phyloP scores from a whole-genome alignment of 2,797 vertebrate genomes.

The Paratrypauchen microcephalus region DNA sequence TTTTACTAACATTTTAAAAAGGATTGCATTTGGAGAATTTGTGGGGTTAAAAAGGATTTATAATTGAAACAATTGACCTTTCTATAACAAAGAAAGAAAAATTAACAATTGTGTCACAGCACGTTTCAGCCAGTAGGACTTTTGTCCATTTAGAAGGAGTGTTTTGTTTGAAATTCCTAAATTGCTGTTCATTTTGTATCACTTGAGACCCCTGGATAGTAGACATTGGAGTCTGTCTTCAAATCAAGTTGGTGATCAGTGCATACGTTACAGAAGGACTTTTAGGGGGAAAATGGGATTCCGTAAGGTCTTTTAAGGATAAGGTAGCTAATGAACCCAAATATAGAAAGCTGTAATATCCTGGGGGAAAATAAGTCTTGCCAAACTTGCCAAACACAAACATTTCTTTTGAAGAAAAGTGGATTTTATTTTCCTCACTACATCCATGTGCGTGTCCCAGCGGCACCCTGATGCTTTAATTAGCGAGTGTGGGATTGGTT shows the following conservation, averaged over 20 bases:
- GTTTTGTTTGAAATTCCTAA: neutral
- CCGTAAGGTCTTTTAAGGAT: slow-evolving; percentile 1
- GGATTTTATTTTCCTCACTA: slow-evolving; percentile 12
- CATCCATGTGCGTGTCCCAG: slow-evolving; percentile 36
- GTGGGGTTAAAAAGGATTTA: neutral
- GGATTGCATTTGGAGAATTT: neutral
- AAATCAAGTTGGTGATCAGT: neutral
- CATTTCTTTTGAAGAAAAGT: slow-evolving; percentile 25
- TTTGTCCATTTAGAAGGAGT: neutral
- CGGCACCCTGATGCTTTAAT: slow-evolving; percentile 58
- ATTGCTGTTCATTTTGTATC: neutral
- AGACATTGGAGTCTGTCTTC: neutral
- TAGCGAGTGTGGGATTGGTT: slow-evolving; percentile 62
- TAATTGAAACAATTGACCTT: neutral
- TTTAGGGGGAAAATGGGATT: neutral
- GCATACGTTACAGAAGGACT: neutral
- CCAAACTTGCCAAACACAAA: slow-evolving; percentile 17
- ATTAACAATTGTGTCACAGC: neutral
- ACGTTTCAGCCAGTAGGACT: neutral
- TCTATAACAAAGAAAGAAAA: neutral
- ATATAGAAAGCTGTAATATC: neutral
- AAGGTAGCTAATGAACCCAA: slow-evolving; percentile 3
- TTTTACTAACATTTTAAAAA: slow-evolving; percentile 23
- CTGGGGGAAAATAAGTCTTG: slow-evolving; percentile 9
- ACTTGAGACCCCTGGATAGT: neutral